These are phyloP conservation scores for Pristionchus entomophagus DNA, from an alignment of 2,888 invertebrate genomes.

Conservation along the genomic window DNA sequence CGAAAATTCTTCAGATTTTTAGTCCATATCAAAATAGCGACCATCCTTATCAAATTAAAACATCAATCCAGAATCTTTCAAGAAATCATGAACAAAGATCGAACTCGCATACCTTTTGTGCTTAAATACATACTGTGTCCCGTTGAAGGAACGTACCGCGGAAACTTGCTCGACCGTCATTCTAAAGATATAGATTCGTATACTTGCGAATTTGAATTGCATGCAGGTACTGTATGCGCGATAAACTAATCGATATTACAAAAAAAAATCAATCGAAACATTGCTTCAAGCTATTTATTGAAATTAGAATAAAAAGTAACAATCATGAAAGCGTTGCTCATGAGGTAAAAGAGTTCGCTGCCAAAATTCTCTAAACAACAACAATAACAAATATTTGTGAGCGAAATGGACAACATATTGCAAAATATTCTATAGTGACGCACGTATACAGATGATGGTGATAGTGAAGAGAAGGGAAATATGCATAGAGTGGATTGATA, in stretches of 20 bases:
- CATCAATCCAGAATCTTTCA: too few relatives aligned
- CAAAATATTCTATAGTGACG: too few relatives aligned
- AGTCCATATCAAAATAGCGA: too few relatives aligned
- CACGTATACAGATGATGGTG: too few relatives aligned
- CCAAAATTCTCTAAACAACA: too few relatives aligned
- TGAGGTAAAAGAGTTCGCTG: background rate
- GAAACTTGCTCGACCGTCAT: slow-evolving; percentile 66
- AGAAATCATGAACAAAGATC: too few relatives aligned
- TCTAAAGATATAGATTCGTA: background rate
- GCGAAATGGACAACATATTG: background rate
- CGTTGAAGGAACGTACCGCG: slow-evolving; percentile 85
- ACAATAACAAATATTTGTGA: background rate
- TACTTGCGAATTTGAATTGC: background rate
- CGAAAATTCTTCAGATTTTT: too few relatives aligned
- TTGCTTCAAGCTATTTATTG: slow-evolving; percentile 47
- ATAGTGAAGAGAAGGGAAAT: too few relatives aligned
- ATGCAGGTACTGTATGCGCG: background rate
- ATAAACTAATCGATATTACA: background rate
- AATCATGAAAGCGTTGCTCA: background rate
- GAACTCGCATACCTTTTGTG: slow-evolving; percentile 84
- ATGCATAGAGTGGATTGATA: too few relatives aligned
- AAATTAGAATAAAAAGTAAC: background rate
- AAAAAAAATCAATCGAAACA: background rate
- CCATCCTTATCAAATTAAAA: too few relatives aligned
- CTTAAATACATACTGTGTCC: slow-evolving; percentile 88